A percentile compares a stretch with the other conserved stretches of the same genome.
Conservation (phyloP, 35 echinoderm and acorn worm genomes). For the Stichopus chloronotus region DNA sequence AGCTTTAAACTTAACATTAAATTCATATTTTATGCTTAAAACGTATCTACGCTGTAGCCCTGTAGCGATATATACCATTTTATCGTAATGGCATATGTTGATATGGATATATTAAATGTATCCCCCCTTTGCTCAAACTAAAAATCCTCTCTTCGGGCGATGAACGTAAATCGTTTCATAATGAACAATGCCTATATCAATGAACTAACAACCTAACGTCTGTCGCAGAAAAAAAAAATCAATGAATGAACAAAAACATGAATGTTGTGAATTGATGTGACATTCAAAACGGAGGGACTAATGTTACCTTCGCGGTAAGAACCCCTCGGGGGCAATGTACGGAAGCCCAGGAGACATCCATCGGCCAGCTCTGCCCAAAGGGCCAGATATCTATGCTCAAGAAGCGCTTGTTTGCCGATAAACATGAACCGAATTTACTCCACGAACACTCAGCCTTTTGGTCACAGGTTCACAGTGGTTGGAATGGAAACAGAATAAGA, state of each 20-base stretch:
- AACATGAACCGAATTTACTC: no score
- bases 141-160: neutral
- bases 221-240: conserved; percentile 19
- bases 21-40: neutral
- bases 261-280: conserved; percentile 18
- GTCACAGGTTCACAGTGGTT: no score
- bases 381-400: no score
- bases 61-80: neutral
- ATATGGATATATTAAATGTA: neutral
- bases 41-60: no score
- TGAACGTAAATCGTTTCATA: neutral
- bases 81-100: neutral
- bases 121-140: neutral
- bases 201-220: neutral
- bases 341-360: neutral
- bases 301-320: neutral
- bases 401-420: no score
- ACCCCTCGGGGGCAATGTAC: neutral
- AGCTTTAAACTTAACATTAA: neutral
- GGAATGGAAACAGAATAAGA: no score
- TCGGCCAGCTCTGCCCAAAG: no score
- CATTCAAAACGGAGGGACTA: neutral
- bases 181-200: neutral
- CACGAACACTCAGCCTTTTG: no score
- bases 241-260: neutral